These are phyloP conservation scores for Pelobates fuscus DNA, from an alignment of 2,113 vertebrate genomes.

Conservation along the genomic window DNA sequence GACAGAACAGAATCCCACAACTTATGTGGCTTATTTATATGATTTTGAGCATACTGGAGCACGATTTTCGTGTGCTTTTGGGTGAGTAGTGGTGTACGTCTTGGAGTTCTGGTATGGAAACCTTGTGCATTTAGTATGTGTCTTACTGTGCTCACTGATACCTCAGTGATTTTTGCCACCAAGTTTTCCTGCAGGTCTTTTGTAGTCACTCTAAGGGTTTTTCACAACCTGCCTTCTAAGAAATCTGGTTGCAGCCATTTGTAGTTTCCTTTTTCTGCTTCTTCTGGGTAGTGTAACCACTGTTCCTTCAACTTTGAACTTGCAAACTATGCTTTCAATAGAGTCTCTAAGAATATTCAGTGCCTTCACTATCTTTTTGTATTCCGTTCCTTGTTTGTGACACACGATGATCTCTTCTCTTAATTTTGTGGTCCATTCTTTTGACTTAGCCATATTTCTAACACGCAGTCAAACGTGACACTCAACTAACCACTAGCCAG, in stretches of 20 bases:
- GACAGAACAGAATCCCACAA: background rate
- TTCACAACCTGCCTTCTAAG: slow-evolving; percentile 7
- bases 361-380: background rate
- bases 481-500: too few species aligned
- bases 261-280: background rate
- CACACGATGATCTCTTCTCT: background rate
- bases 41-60: slow-evolving; percentile 4
- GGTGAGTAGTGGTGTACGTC: background rate
- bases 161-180: background rate
- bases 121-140: background rate
- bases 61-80: background rate
- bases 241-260: background rate
- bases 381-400: background rate
- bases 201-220: slow-evolving; percentile 9
- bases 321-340: background rate
- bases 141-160: background rate
- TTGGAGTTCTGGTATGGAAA: background rate
- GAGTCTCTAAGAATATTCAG: background rate
- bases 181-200: background rate
- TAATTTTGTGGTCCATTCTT: background rate
- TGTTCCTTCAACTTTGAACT: background rate
- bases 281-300: background rate
- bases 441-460: too few species aligned
- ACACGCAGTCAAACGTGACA: too few species aligned
- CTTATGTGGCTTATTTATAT: background rate